These are phyloP conservation scores for Apotomis capreana DNA, from an alignment of 2,888 invertebrate genomes.

Conservation along the genomic window DNA sequence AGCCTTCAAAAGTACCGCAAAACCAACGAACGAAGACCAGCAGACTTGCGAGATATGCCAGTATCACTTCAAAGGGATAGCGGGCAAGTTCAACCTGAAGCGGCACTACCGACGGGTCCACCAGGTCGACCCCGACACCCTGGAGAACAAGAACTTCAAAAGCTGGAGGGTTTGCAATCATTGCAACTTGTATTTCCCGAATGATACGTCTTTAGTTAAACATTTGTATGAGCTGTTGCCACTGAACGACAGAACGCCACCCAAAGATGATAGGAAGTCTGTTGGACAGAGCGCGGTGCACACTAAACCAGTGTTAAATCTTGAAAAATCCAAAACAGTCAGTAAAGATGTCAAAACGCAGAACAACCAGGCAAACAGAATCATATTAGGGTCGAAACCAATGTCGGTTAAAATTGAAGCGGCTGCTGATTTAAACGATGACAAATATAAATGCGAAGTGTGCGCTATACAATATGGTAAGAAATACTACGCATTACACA, in stretches of 20 bases:
- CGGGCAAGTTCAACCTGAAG: neutral
- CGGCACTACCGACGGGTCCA: conserved; percentile 30
- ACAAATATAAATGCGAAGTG: conserved; percentile 16
- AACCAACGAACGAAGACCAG: conserved; percentile 21
- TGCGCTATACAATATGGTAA: conserved; percentile 19
- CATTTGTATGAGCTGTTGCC: conserved; percentile 60
- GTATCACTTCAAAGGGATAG: neutral
- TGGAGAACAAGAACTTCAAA: neutral
- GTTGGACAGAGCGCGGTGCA: conserved; percentile 35
- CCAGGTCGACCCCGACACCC: conserved; percentile 7
- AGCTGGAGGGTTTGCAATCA: conserved; percentile 55
- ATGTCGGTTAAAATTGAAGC: neutral
- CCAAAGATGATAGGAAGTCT: conserved; percentile 12
- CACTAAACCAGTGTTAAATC: conserved; percentile 23
- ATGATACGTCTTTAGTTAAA: conserved; percentile 55
- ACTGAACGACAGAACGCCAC: conserved; percentile 39
- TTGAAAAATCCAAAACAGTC: neutral
- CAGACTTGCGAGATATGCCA: conserved; percentile 42
- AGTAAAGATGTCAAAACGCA: no score
- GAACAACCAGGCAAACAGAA: conserved; percentile 5
- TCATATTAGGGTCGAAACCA: conserved; percentile 35
- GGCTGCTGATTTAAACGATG: neutral
- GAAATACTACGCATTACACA: conserved; percentile 23
- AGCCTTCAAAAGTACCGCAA: conserved; percentile 46
- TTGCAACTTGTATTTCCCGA: conserved; percentile 54